phyloP scores from a whole-genome alignment of 2,113 vertebrate species.

The Stegostoma tigrinum region DNA sequence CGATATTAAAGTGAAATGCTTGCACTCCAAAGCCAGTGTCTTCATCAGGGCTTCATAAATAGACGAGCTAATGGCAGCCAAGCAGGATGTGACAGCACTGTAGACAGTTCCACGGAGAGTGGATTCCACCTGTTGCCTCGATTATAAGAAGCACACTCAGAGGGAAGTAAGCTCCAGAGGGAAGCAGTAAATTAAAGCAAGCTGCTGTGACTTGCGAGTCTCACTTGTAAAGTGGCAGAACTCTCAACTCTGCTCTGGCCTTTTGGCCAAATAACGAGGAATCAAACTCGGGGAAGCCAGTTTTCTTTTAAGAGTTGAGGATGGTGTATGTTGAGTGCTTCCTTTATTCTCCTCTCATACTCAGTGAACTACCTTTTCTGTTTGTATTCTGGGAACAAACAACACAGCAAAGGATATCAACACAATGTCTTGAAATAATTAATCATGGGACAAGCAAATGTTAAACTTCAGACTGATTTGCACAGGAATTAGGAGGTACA shows the following conservation, averaged over 20 bases:
- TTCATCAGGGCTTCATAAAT: not conserved
- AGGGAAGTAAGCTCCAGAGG: not conserved
- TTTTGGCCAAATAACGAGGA: not conserved
- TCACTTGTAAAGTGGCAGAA: not conserved
- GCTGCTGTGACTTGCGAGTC: not conserved
- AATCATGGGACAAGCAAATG: not conserved
- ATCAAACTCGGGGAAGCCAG: not conserved
- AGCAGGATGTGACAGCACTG: not conserved
- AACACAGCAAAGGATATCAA: not conserved
- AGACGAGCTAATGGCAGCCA: not conserved
- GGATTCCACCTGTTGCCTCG: not conserved
- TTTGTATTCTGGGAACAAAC: no score
- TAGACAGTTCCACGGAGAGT: not conserved
- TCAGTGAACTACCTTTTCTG: not conserved
- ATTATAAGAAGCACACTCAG: not conserved
- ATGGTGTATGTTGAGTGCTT: not conserved
- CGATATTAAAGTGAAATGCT: not conserved
- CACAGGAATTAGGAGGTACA: no score
- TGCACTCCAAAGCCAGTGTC: not conserved
- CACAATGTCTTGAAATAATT: not conserved
- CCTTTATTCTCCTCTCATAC: not conserved
- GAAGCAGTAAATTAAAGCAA: not conserved
- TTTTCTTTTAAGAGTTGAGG: not conserved
- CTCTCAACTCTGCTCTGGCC: not conserved
- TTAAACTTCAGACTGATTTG: not conserved